phyloP scores from a whole-genome alignment of 2,113 vertebrate genomes.

The Origma solitaria region DNA sequence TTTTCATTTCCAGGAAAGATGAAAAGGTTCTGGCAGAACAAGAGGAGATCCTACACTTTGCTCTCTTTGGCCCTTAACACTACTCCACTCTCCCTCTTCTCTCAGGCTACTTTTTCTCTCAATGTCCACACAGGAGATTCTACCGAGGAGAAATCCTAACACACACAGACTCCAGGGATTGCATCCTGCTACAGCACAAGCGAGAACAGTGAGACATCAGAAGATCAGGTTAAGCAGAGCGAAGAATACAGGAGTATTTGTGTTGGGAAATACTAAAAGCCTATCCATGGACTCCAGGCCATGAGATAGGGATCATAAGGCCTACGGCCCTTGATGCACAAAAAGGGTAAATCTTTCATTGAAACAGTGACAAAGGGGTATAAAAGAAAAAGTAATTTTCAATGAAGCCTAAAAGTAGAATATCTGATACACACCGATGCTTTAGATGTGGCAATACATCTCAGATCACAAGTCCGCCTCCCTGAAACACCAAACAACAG shows the following conservation, averaged over 20 bases:
- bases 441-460: neutral
- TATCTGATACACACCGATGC: neutral
- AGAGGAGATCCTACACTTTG: neutral
- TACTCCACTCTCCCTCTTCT: neutral
- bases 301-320: accelerated
- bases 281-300: neutral
- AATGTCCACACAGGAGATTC: neutral
- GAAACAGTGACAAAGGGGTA: neutral
- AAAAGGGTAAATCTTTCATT: neutral
- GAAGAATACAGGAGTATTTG: neutral
- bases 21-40: neutral
- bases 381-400: neutral
- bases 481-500: neutral
- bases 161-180: neutral
- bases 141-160: neutral
- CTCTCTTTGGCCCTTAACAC: neutral
- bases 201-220: neutral
- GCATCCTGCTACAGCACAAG: neutral
- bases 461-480: neutral
- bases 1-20: neutral
- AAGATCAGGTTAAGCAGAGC: neutral
- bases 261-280: neutral
- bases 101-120: neutral
- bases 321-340: neutral
- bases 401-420: neutral